Conservation (phyloP, 2,113 vertebrate genomes). For the Spea bombifrons region DNA sequence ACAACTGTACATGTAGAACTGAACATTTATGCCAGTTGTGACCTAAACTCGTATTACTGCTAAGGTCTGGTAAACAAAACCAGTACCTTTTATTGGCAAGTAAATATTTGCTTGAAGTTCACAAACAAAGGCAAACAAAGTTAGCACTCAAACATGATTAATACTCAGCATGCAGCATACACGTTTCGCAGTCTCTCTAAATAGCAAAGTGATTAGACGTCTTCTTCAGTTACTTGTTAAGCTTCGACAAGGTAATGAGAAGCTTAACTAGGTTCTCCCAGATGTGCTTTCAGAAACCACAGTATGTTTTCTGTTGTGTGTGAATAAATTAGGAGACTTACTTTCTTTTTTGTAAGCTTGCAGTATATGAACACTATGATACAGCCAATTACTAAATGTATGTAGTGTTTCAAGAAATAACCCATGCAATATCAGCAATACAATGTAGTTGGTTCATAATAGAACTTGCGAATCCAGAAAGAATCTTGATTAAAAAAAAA, state of each 20-base stretch:
- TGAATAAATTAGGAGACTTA: neutral
- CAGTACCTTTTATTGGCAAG: neutral
- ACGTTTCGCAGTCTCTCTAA: slow-evolving; percentile 2
- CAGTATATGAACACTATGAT: too few species aligned
- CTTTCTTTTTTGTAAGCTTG: too few species aligned
- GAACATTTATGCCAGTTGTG: too few species aligned
- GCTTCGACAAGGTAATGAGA: slow-evolving; percentile 8
- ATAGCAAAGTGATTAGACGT: slow-evolving; percentile 48
- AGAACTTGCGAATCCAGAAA: too few species aligned
- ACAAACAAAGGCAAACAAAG: slow-evolving; percentile 9
- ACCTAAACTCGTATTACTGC: too few species aligned
- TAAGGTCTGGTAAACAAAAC: too few species aligned
- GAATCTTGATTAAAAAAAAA: too few species aligned
- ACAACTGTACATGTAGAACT: too few species aligned
- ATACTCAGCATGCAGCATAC: neutral
- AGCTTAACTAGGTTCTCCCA: slow-evolving; percentile 1
- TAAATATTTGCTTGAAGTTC: slow-evolving; percentile 19
- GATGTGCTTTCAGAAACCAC: neutral
- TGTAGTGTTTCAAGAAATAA: too few species aligned
- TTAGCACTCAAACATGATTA: neutral
- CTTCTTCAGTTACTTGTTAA: neutral
- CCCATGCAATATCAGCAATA: too few species aligned
- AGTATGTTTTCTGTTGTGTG: neutral
- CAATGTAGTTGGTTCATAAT: too few species aligned
- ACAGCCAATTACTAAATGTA: too few species aligned